phyloP scores from a whole-genome alignment of 2,888 invertebrate genomes.

The Polydrusus pterygomalis region DNA sequence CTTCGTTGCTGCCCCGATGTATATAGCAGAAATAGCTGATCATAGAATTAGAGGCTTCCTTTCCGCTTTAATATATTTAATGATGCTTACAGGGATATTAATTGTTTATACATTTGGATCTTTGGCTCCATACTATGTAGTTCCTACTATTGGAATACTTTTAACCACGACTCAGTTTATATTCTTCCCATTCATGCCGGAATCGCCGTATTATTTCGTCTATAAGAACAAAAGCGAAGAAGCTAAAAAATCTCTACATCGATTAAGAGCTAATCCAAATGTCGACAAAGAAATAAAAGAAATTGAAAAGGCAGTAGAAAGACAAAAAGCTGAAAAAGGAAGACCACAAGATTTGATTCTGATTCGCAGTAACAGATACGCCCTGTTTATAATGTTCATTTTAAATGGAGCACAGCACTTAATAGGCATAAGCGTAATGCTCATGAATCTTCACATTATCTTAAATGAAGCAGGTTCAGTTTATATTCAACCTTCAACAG shows the following conservation, averaged over 20 bases:
- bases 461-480: conserved; percentile 67
- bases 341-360: conserved; percentile 67
- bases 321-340: conserved; percentile 67
- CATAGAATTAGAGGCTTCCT: conserved; percentile 69
- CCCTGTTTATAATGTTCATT: conserved; percentile 68
- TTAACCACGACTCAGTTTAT: conserved; percentile 59
- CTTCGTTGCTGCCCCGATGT: conserved; percentile 71
- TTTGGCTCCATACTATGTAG: conserved; percentile 63
- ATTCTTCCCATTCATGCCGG: conserved; percentile 69
- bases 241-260: conserved; percentile 64
- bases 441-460: conserved; percentile 70
- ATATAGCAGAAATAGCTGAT: conserved; percentile 70
- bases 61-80: conserved; percentile 68
- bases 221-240: conserved; percentile 65
- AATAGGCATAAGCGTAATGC: conserved; percentile 70
- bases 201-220: conserved; percentile 69
- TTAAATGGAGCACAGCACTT: conserved; percentile 70
- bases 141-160: conserved; percentile 58
- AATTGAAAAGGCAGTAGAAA: conserved; percentile 66
- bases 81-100: conserved; percentile 69
- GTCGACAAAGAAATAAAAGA: conserved; percentile 67
- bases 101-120: conserved; percentile 67
- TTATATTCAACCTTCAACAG: conserved; percentile 63
- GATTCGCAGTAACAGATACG: conserved; percentile 69
- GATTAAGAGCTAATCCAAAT: conserved; percentile 63